Evolutionary conservation across 2,797 vertebrate genomes (phyloP).

Genomic region (Scyliorhinus canicula): DNA sequence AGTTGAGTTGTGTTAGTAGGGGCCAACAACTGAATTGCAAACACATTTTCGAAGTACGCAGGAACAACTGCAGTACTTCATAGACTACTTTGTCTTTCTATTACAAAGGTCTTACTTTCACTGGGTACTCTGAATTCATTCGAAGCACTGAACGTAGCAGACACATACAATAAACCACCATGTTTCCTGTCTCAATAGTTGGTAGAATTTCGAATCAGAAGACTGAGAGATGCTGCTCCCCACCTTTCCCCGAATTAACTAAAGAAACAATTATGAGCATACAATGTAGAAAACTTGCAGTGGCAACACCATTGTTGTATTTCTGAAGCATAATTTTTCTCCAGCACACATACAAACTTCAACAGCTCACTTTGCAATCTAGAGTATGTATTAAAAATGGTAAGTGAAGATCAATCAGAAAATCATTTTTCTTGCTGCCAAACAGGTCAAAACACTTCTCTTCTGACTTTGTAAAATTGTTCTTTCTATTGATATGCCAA

Average conservation of each 20-base stretch:
- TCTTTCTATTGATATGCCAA: background rate
- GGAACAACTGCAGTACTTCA: background rate
- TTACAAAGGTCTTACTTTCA: background rate
- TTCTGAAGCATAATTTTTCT: background rate
- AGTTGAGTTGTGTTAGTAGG: background rate
- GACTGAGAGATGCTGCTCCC: conserved; percentile 20
- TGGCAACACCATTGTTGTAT: background rate
- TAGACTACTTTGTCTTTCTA: background rate
- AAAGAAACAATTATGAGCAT: background rate
- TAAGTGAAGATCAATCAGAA: background rate
- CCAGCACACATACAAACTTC: background rate
- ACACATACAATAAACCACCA: background rate
- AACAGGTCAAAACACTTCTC: background rate
- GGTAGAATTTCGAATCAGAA: background rate
- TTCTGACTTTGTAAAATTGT: background rate
- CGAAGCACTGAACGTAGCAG: background rate
- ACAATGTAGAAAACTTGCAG: background rate
- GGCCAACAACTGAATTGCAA: background rate
- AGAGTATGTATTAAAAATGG: background rate
- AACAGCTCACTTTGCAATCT: background rate
- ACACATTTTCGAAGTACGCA: background rate
- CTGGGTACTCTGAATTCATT: background rate
- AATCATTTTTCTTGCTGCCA: background rate
- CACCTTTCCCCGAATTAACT: background rate
- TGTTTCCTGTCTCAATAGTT: background rate